Evolutionary conservation across 2,113 vertebrate species (phyloP), one percentile per base, ranked within the genome.

Genomic region (Bos indicus): DNA sequence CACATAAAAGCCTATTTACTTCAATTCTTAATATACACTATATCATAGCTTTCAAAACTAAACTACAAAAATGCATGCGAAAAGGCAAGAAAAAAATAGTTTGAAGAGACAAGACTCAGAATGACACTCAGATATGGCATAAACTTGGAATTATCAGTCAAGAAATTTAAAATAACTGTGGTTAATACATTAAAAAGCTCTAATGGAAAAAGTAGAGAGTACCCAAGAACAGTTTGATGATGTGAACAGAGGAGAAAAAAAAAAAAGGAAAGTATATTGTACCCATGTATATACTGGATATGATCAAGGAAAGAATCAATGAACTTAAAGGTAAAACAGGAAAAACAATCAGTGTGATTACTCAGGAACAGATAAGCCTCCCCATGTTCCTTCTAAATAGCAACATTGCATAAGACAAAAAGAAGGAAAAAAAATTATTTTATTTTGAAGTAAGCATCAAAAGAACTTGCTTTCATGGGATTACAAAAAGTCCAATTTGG

Each of bases 381-480:
- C 78, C 60, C 40, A 13, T 21, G 36, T 83, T 83, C 88, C 40
- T 96, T 52, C 56, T 48, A 82, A 84, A 56, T 2, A 91, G 83
- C 80, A 93, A 52, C 33, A 36, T 1, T 82, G 46, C 83, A 56
- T 40, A 67, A 93, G 56, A 91, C 59, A 60, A 92, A 95, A 94
- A 95, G 59, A 94, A 88, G 56, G 6, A 11, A 36, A 52, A 93
- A 81, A n/a, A 36, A 43, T 81, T 77, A 46, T 87, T 96, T 82
- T 82, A 77, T 94, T 95, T 89, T 87, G 86, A 91, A 97, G 82
- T 56, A 57, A 91, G 60, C 46, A n/a, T 97, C 85, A 83, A 92
- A 96, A 94, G 80, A 89, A 62, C 4, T 96, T 90, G 83, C 57
- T 90, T 64, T 64, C 25, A 60, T 90, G 86, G 90, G 52, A 90